Base-by-base conservation (phyloP, 2,888 invertebrate genomes). In the Hypena proboscidalis region DNA sequence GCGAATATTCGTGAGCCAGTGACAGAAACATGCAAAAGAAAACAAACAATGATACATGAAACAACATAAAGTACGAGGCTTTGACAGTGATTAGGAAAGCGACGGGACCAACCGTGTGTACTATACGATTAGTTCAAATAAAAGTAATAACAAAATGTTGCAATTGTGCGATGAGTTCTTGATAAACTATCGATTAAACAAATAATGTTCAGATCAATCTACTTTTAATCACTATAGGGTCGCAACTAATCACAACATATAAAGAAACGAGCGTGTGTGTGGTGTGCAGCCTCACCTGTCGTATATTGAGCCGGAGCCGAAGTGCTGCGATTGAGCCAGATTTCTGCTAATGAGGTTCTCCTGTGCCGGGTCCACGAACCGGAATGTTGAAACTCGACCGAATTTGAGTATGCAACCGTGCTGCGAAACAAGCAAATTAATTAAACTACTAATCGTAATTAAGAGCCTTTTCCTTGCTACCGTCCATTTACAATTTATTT, bases 331-430 rank as follows among this genome's bases (percentile, higher is more conserved):
- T 64, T 95, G 95, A 31, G 95, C 94, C 46, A 95, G 93, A 72
- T 95, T 94, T 66, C 95, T 92, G 77, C 96, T 94, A 68, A 95
- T 94, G 60, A 96, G 92, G 62, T 94, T 95, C 84, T 97, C 97
- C 55, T 95, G 95, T 41, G 94, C 93, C 14, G 96, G 96, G 84
- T 97, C 97, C 68, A 96, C 92, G 88, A 96, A 97, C 63, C 96
- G 93, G 88, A 96, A 97, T 23, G 96, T 96, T 69, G 97, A 96
- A 68, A 96, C 95, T 60, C 96, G 94, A 33, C 97, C 97, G 82
- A 97, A 96, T 91, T 96, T 96, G 44, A 97, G 94, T 56, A 96
- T 92, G 65, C 95, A 95, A 51, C 96, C 97, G 87, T 97, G 96
- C 94, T 95, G 90, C 10, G 44, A 44, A 38, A 52, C 52, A 61